Evolutionary conservation across 1,140 invertebrate species (phyloP).

Genomic region (Linepithema humile): DNA sequence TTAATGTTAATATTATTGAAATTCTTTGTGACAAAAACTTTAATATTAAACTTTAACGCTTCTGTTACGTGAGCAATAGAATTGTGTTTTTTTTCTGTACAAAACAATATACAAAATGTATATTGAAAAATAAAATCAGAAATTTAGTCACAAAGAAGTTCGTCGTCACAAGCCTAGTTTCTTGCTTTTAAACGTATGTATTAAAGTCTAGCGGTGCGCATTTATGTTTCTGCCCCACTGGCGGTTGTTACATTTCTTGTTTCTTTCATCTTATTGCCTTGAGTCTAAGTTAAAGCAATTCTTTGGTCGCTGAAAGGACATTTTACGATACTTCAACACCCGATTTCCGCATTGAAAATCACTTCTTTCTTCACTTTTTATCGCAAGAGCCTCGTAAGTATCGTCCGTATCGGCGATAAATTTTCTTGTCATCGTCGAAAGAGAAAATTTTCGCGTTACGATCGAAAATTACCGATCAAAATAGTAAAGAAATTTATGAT

Average conservation of each 20-base stretch:
- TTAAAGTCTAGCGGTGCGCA: too few relatives aligned
- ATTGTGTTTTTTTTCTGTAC: too few relatives aligned
- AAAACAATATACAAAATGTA: too few relatives aligned
- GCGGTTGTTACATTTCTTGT: slow-evolving; percentile 6
- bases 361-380: neutral
- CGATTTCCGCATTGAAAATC: slow-evolving; percentile 51
- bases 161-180: too few relatives aligned
- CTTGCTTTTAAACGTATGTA: too few relatives aligned
- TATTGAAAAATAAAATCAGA: too few relatives aligned
- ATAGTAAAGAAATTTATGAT: neutral
- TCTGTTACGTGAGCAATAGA: too few relatives aligned
- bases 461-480: neutral
- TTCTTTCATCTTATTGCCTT: slow-evolving; percentile 38
- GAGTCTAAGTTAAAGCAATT: slow-evolving; percentile 14
- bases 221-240: too few relatives aligned
- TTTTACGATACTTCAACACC: slow-evolving; percentile 3
- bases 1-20: too few relatives aligned
- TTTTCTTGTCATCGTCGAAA: neutral
- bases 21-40: too few relatives aligned
- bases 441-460: neutral
- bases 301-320: slow-evolving; percentile 49
- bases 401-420: neutral
- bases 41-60: too few relatives aligned
- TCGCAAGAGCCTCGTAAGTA: neutral
- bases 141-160: too few relatives aligned